Percentiles rank a stretch among this genome's conserved stretches.
These are phyloP conservation scores for Cossypha niveicapilla DNA, from an alignment of 2,797 vertebrate genomes.

Conservation along the genomic window DNA sequence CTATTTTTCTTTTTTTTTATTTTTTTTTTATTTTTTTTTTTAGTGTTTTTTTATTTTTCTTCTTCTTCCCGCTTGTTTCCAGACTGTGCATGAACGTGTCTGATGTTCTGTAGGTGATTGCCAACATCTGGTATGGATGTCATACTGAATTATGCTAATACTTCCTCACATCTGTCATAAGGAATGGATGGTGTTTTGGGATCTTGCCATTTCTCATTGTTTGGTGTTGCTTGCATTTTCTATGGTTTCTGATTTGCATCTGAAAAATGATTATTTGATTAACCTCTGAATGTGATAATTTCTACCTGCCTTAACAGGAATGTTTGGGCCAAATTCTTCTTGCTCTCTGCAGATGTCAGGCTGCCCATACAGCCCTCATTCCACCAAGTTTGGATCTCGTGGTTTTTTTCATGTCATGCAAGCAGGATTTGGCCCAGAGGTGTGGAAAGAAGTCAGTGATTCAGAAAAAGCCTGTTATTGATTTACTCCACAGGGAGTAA, in stretches of 20 bases:
- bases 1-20: rapidly evolving
- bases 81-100: not conserved
- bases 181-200: conserved; percentile 16
- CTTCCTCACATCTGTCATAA: conserved; percentile 1
- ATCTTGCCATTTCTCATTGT: conserved; percentile 60
- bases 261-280: conserved; percentile 27
- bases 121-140: conserved; percentile 69
- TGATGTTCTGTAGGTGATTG: conserved; percentile 56
- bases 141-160: conserved; percentile 37
- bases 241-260: conserved; percentile 36
- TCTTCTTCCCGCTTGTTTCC: not conserved
- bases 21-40: rapidly evolving
- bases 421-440: conserved; percentile 42
- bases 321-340: conserved; percentile 55
- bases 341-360: not conserved
- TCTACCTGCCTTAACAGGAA: conserved; percentile 21
- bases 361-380: not conserved
- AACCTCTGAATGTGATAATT: conserved; percentile 22
- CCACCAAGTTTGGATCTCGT: not conserved
- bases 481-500: not conserved
- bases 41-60: not conserved
- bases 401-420: not conserved
- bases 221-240: conserved; percentile 66
- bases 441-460: conserved; percentile 10
- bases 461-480: not conserved